Evolutionary conservation across 2,888 invertebrate genomes (phyloP), one percentile per base, ranked within the genome.

Genomic region (Lampropteryx suffumata): DNA sequence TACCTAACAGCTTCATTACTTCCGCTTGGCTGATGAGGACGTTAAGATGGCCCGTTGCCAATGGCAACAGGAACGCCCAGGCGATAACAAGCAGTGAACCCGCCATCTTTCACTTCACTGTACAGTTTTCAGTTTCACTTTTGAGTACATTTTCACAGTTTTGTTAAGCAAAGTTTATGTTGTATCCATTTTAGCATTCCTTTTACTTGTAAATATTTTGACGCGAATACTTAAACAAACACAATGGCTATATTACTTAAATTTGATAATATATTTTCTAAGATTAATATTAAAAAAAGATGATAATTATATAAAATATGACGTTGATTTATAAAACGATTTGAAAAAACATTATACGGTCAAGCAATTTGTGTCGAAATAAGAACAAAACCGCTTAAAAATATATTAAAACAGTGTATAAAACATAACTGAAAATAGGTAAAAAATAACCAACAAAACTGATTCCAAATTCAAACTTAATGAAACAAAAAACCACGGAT

Each of bases 11-110:
- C 89, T 94, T 95, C 92, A 94, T 94, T 76, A 95, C 94, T 91
- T 95, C 95, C 61, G 93, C 92, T 80, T 94, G 94, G 82, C 94
- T 94, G 90, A 95, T 95, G 86, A 95, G 95, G 74, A 95, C 93
- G 86, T 95, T 94, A 73, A 95, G 92, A 91, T 95, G 94, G 81
- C 93, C 92, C 80, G 92, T 90, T 86, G 92, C 92, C 87, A 88
- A 76, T 67, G 90, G 86, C 83, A 89, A 84, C 83, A 86, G 77
- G 65, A 80, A 76, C 69, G 80, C 81, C 83, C 85, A 87, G 64
- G 79, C 84, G 67, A 85, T 76, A 69, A 84, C 75, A 64, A 85
- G 73, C 70, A 81, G 73, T 71, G 73, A 81, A 57, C 68, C 70
- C 70, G 79, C 82, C 87, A 88, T 84, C 67, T 64, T 65, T 35